These are phyloP conservation scores for Orthonevra nobilis DNA, from an alignment of 2,888 invertebrate genomes.

Conservation along the genomic window DNA sequence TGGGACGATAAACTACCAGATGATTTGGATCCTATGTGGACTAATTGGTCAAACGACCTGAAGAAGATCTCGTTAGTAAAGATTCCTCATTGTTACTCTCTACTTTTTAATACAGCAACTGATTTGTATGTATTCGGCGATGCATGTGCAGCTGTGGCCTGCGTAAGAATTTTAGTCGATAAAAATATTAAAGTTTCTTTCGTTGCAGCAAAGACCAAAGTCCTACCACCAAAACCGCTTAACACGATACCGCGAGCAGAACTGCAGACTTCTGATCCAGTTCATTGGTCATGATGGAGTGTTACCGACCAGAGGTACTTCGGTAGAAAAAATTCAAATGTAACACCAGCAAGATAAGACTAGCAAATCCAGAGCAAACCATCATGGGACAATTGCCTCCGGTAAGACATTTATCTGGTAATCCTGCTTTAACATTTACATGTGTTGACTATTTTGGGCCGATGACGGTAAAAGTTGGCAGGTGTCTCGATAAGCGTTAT, in stretches of 20 bases:
- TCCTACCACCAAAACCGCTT: not conserved
- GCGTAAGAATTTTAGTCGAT: not conserved
- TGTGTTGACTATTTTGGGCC: slow-evolving; percentile 52
- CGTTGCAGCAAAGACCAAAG: not conserved
- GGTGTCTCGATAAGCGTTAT: slow-evolving; percentile 38
- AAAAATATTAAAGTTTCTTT: not conserved
- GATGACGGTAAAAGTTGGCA: slow-evolving; percentile 20
- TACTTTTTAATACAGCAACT: too few species aligned
- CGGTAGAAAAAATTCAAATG: not conserved
- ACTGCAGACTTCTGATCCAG: slow-evolving; percentile 11
- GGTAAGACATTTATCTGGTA: too few species aligned
- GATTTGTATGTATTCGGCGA: too few species aligned
- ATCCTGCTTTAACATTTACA: slow-evolving; percentile 28
- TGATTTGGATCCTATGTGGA: too few species aligned
- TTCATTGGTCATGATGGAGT: slow-evolving; percentile 15
- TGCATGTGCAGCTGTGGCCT: not conserved
- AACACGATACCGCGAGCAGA: not conserved
- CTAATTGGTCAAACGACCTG: too few species aligned
- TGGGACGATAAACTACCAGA: too few species aligned
- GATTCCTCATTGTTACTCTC: too few species aligned
- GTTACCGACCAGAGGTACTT: not conserved
- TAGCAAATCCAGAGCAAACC: slow-evolving; percentile 2
- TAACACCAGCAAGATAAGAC: slow-evolving; percentile 28
- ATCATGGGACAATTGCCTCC: slow-evolving; percentile 35
- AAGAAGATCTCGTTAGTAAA: too few species aligned